Evolutionary conservation across 2,888 invertebrate species (phyloP).

Genomic region (Leptinotarsa haldemani): DNA sequence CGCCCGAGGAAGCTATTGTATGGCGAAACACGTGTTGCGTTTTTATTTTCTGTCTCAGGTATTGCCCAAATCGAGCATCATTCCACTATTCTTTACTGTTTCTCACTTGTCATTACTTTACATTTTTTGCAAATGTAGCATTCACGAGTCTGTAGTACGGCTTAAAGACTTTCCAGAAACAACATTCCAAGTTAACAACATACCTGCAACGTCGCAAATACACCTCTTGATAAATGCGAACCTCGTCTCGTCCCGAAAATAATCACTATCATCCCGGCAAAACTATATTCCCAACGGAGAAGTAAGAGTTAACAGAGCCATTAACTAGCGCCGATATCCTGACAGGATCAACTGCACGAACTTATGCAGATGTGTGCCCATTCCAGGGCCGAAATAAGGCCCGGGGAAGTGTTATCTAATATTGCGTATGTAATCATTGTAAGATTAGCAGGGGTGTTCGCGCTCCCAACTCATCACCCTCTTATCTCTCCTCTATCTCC

Average conservation of each 20-base stretch:
- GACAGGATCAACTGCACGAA: slow-evolving; percentile 44
- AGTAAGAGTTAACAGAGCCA: slow-evolving; percentile 49
- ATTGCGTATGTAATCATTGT: slow-evolving; percentile 65
- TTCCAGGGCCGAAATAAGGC: slow-evolving; percentile 30
- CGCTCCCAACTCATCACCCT: slow-evolving; percentile 54
- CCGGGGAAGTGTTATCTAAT: slow-evolving; percentile 63
- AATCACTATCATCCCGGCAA: slow-evolving; percentile 46
- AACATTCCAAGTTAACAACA: not conserved
- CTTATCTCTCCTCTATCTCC: slow-evolving; percentile 62
- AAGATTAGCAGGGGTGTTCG: slow-evolving; percentile 64
- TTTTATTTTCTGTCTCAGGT: no score
- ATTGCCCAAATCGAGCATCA: no score
- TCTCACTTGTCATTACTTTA: no score
- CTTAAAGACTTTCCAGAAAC: not conserved
- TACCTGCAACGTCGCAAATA: not conserved
- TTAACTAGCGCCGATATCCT: slow-evolving; percentile 48
- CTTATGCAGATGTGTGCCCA: slow-evolving; percentile 46
- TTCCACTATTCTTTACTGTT: no score
- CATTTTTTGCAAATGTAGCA: no score
- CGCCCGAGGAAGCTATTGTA: no score
- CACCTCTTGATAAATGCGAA: slow-evolving; percentile 32
- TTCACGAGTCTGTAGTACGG: no score
- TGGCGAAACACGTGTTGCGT: no score
- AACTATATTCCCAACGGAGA: slow-evolving; percentile 47
- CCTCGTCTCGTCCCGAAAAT: slow-evolving; percentile 44